Percentiles rank a stretch among this genome's conserved stretches.
phyloP scores from a whole-genome alignment of 1,140 invertebrate species.

The Drosophila melanogaster region Release_6_plus_ISO1_MT NT_033779.5:4771501-4772000 shows the following conservation, averaged over 20 bases:
- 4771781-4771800: constrained; percentile 35
- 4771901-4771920: constrained; percentile 34
- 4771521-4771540: constrained; percentile 77
- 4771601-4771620: background rate
- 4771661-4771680: constrained; percentile 12
- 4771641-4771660: constrained; percentile 43
- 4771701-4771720: constrained; percentile 74
- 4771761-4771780: constrained; percentile 67
- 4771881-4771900: constrained; percentile 24
- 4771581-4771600: constrained; percentile 47
- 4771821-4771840: constrained; percentile 50
- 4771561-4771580: constrained; percentile 65
- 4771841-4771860: constrained; percentile 77
- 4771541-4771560: constrained; percentile 64
- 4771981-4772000: constrained; percentile 40
- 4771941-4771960: constrained; percentile 45
- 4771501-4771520: constrained; percentile 58
- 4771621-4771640: constrained; percentile 22
- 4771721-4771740: constrained; percentile 44
- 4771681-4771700: constrained; percentile 47
- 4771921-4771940: constrained; percentile 32
- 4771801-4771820: constrained; percentile 26
- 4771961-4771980: constrained; percentile 65
- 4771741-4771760: constrained; percentile 32
- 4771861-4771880: constrained; percentile 46